Evolutionary conservation across 2,797 vertebrate genomes (phyloP).

Genomic region (Cottoperca gobio): DNA sequence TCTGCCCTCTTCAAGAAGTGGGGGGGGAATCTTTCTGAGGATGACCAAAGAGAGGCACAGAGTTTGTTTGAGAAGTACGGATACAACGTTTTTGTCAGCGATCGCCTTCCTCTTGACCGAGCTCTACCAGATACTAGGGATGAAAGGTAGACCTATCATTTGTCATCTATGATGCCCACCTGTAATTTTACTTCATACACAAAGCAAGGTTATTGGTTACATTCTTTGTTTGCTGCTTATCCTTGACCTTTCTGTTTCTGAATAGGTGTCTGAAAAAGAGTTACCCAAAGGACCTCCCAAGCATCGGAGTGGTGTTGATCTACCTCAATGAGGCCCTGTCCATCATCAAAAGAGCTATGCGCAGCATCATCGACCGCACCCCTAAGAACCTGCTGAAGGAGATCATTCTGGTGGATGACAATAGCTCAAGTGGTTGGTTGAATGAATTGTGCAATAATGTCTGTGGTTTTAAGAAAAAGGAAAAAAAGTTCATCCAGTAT

Average conservation of each 20-base stretch:
- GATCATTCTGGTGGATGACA: conserved; percentile 87
- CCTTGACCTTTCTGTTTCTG: conserved; percentile 13
- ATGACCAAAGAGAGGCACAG: conserved; percentile 87
- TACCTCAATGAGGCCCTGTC: conserved; percentile 87
- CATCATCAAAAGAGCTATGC: conserved; percentile 81
- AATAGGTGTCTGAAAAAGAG: conserved; percentile 81
- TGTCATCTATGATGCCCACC: accelerated
- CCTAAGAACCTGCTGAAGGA: conserved; percentile 82
- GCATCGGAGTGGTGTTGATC: conserved; percentile 83
- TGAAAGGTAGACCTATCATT: conserved; percentile 49
- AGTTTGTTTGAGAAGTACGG: conserved; percentile 91
- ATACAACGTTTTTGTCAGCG: conserved; percentile 95
- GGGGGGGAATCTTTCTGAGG: conserved; percentile 89
- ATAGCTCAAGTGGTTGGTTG: conserved; percentile 81
- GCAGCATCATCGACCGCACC: conserved; percentile 82
- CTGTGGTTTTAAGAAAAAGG: no score
- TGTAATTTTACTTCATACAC: background rate
- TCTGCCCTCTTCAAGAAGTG: conserved; percentile 87
- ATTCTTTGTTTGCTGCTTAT: background rate
- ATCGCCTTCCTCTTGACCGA: conserved; percentile 90
- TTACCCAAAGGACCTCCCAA: conserved; percentile 83
- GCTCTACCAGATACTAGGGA: conserved; percentile 85
- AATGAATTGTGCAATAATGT: background rate
- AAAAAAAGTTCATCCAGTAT: background rate
- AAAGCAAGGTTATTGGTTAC: no score